Conservation (phyloP, 2,113 vertebrate species). For the Helogale parvula region DNA sequence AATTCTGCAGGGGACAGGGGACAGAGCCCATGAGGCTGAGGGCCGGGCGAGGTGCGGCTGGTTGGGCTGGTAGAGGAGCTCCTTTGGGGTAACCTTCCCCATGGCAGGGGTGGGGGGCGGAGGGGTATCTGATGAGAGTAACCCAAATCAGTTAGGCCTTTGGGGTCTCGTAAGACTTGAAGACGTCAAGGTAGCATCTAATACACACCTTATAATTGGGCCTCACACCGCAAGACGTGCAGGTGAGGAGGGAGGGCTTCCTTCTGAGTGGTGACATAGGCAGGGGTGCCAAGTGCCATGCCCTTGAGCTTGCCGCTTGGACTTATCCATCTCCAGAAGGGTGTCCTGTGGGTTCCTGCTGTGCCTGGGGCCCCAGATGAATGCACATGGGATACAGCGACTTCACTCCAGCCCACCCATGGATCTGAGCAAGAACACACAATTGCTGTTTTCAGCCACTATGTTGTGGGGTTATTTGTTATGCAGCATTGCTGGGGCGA, state of each 20-base stretch:
- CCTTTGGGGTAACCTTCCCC: not conserved
- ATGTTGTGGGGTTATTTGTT: not conserved
- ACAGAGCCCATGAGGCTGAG: fast-evolving
- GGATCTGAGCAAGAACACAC: too few relatives aligned
- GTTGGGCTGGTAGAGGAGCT: not conserved
- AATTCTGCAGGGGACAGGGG: not conserved
- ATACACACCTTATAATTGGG: fast-evolving
- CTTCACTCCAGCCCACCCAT: not conserved
- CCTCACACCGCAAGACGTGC: fast-evolving
- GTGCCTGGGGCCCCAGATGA: not conserved
- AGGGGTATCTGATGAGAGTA: not conserved
- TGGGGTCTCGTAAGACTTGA: not conserved
- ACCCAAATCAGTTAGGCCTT: not conserved
- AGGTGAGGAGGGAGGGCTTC: not conserved
- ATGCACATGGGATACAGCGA: not conserved
- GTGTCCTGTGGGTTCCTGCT: not conserved
- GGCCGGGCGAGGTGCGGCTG: fast-evolving
- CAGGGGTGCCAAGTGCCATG: fast-evolving
- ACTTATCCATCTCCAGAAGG: not conserved
- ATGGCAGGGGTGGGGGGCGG: not conserved
- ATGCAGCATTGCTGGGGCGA: fast-evolving
- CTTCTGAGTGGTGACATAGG: fast-evolving
- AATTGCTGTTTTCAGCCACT: not conserved
- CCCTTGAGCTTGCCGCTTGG: not conserved
- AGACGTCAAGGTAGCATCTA: not conserved